These are phyloP conservation scores for Nasonovia ribisnigri DNA, from an alignment of 2,888 invertebrate species.

Conservation along the genomic window DNA sequence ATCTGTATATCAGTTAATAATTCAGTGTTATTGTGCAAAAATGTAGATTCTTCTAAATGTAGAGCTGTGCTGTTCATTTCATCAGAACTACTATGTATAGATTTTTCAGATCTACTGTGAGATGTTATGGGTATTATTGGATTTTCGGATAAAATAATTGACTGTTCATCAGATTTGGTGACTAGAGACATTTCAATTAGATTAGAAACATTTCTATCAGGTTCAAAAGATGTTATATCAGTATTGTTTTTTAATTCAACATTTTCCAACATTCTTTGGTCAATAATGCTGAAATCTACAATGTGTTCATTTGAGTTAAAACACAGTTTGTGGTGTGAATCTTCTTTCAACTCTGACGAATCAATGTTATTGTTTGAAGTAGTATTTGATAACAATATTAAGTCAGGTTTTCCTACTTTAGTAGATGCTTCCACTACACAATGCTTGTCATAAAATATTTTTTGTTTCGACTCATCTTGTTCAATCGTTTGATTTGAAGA, in stretches of 20 bases:
- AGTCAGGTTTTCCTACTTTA: not conserved
- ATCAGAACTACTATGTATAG: not conserved
- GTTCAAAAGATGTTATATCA: not conserved
- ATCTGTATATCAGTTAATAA: conserved; percentile 47
- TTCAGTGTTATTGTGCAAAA: not conserved
- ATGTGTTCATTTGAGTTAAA: not conserved
- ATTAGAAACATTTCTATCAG: conserved; percentile 14
- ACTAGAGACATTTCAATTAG: conserved; percentile 30
- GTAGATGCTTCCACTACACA: not conserved
- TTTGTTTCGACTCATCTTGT: not conserved
- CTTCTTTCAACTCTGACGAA: not conserved
- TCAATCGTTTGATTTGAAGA: conserved; percentile 1
- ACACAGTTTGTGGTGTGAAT: not conserved
- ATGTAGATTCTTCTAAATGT: not conserved
- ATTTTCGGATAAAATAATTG: not conserved
- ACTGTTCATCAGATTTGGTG: not conserved
- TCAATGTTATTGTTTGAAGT: not conserved
- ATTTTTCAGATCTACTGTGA: not conserved
- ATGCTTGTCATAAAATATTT: not conserved
- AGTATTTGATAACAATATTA: not conserved
- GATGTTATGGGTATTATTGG: not conserved
- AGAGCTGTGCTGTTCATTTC: not conserved
- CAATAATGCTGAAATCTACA: conserved; percentile 44
- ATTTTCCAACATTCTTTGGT: not conserved
- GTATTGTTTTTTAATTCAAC: not conserved